Evolutionary conservation across 2,888 invertebrate species (phyloP).

Genomic region (Nomada fabriciana): DNA sequence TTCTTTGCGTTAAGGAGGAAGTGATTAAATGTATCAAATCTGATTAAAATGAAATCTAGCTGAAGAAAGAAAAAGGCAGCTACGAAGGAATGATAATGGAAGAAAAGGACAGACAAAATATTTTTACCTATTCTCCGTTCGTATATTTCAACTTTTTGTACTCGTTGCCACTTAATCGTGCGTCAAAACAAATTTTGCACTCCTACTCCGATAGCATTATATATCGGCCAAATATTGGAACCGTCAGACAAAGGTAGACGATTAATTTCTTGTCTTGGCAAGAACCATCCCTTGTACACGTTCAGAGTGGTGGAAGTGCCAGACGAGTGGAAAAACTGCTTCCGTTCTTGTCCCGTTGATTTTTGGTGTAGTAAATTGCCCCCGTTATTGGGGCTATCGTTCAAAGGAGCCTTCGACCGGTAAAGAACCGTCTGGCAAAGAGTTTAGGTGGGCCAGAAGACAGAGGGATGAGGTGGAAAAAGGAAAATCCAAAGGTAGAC

Average conservation of each 20-base stretch:
- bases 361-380: slow-evolving; percentile 66
- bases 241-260: background rate
- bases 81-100: too few relatives aligned
- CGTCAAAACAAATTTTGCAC: too few relatives aligned
- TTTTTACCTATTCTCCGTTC: too few relatives aligned
- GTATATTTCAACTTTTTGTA: too few relatives aligned
- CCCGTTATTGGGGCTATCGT: slow-evolving; percentile 66
- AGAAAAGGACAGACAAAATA: too few relatives aligned
- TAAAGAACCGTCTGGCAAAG: slow-evolving; percentile 25
- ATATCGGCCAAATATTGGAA: background rate
- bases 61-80: too few relatives aligned
- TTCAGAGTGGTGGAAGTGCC: background rate
- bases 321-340: slow-evolving; percentile 27
- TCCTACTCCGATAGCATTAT: background rate
- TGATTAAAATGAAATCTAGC: too few relatives aligned
- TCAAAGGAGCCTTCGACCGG: slow-evolving; percentile 57
- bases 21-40: too few relatives aligned
- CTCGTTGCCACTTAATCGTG: too few relatives aligned
- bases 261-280: slow-evolving; percentile 20
- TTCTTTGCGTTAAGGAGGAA: too few relatives aligned
- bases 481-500: slow-evolving; percentile 44
- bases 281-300: slow-evolving; percentile 24
- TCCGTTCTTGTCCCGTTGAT: slow-evolving; percentile 56
- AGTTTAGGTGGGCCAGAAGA: background rate
- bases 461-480: slow-evolving; percentile 17